Base-by-base conservation (phyloP, 2,888 invertebrate species). In the Stratiomys singularior region DNA sequence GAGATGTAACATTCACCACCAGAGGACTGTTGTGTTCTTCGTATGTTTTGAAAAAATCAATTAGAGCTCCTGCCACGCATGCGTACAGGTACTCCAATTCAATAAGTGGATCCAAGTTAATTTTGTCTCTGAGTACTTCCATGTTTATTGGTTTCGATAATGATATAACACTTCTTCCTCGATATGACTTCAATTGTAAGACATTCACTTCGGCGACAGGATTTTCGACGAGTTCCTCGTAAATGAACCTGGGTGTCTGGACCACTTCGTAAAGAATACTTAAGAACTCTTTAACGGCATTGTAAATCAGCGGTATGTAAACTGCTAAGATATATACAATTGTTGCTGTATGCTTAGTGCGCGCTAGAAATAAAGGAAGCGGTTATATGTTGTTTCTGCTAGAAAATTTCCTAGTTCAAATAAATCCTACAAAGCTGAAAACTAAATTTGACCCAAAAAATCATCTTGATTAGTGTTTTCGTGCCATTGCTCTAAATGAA, bases 71-170 rank as follows among this genome's bases (percentile, higher is more conserved):
- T 0, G 85, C 84, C 66, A 87, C 77, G 66, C 87, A 85, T 46
- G 85, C 81, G n/a, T 86, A 78, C 1, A 84, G 82, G 18, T 84
- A 85, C 64, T 87, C 87, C 0, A 84, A 86, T 78, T 87, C 86
- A 0, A 83, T 81, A 1, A 84, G 77, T 44, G 85, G 81, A 28
- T 81, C 81, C 30, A 84, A 83, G 23, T 82, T 79, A 9, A 84
- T 80, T 2, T 85, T 84, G 4, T 83, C 80, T 1, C 85, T 82
- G 1, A 87, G 74, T 11, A 81, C 82, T 79, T 86, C 81, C 82
- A 88, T 84, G 80, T 85, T 82, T n/a, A 87, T 84, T 9, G 84
- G 83, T 0, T 85, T 84, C 1, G 86, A 85, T 63, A 86, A 87
- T 0, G 87, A 84, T 1, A 87, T 83, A 4, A 86, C 85, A 81